Percentiles rank a stretch among this genome's conserved stretches.
These are phyloP conservation scores for Rhinella marina DNA, from an alignment of 2,797 vertebrate species.

Conservation along the genomic window DNA sequence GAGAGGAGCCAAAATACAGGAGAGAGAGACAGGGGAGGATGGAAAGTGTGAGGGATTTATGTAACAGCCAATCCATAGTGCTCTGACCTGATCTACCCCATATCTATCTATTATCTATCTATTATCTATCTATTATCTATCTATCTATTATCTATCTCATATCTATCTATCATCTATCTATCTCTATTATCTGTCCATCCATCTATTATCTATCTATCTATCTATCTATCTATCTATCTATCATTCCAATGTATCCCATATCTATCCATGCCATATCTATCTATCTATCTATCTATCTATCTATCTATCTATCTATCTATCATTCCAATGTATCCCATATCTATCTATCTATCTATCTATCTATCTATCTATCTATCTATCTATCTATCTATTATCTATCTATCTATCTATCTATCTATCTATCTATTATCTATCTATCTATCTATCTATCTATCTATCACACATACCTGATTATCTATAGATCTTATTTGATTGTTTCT, in stretches of 20 bases:
- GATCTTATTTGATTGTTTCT: background rate
- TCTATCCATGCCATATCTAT: background rate
- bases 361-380: background rate
- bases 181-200: background rate
- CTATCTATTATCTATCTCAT: background rate
- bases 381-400: background rate
- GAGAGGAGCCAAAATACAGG: background rate
- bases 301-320: background rate
- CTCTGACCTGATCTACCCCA: background rate
- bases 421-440: background rate
- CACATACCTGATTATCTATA: background rate
- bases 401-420: background rate
- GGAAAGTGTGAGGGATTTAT: slow-evolving; percentile 39
- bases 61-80: background rate
- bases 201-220: slow-evolving; percentile 8
- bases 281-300: background rate
- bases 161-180: slow-evolving; percentile 18
- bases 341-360: background rate
- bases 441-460: background rate
- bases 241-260: background rate
- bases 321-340: background rate
- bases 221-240: background rate
- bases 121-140: slow-evolving; percentile 7
- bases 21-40: background rate
- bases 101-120: slow-evolving; percentile 12